Evolutionary conservation across 2,797 vertebrate genomes (phyloP).

Genomic region (Darevskia mixta): DNA sequence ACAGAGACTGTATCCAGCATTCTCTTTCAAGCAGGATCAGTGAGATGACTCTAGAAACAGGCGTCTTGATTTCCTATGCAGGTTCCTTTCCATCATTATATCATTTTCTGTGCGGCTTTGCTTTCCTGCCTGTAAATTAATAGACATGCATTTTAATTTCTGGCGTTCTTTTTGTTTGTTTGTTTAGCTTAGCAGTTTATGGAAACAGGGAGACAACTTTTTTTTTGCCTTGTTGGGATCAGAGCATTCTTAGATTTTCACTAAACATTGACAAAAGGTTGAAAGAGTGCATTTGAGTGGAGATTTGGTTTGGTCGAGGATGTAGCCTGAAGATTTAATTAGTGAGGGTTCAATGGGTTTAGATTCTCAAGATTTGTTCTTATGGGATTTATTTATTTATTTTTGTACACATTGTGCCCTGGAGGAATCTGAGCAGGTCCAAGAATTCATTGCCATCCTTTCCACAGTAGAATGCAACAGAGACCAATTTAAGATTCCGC

Average conservation of each 20-base stretch:
- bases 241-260: neutral
- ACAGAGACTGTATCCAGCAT: neutral
- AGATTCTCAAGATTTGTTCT: accelerated
- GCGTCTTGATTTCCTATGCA: neutral
- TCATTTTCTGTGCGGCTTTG: neutral
- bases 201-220: neutral
- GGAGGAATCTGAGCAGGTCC: neutral
- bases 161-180: neutral
- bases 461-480: conserved; percentile 26
- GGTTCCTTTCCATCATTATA: neutral
- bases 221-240: conserved; percentile 11
- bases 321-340: conserved; percentile 20
- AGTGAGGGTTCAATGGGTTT: conserved; percentile 24
- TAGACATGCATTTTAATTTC: neutral
- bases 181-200: neutral
- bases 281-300: neutral
- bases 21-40: neutral
- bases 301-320: neutral
- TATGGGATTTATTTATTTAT: neutral
- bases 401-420: neutral
- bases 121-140: neutral
- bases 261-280: neutral
- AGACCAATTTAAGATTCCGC: conserved; percentile 13
- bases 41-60: neutral
- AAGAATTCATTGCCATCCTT: neutral